phyloP scores from a whole-genome alignment of 2,113 vertebrate genomes.

The Miniopterus natalensis region DNA sequence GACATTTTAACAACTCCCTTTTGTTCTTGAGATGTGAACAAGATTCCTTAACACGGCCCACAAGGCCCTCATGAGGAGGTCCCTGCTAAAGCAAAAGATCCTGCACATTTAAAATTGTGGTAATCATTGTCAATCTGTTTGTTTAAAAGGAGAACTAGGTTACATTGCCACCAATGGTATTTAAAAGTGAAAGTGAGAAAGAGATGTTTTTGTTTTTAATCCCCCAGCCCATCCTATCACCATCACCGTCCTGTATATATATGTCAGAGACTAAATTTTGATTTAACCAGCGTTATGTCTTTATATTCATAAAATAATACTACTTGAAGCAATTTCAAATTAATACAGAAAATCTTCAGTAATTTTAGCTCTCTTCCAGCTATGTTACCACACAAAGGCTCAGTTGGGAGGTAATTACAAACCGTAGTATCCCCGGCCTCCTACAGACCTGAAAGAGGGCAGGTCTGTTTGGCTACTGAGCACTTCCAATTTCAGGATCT shows the following conservation, averaged over 20 bases:
- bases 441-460: constrained; percentile 43
- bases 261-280: constrained; percentile 52
- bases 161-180: not conserved
- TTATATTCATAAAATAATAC: constrained; percentile 75
- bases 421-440: constrained; percentile 33
- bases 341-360: constrained; percentile 61
- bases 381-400: constrained; percentile 66
- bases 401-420: constrained; percentile 78
- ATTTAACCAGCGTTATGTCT: constrained; percentile 65
- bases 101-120: not conserved
- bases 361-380: constrained; percentile 53
- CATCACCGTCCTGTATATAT: not conserved
- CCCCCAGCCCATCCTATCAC: not conserved
- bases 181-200: constrained; percentile 29
- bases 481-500: constrained; percentile 64
- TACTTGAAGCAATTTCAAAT: constrained; percentile 72
- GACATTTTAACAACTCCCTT: not conserved
- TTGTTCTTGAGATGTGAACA: not conserved
- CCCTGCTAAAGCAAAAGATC: not conserved
- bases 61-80: not conserved
- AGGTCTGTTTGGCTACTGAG: not conserved
- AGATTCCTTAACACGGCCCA: not conserved
- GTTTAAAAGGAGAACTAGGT: not conserved
- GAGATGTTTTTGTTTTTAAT: not conserved
- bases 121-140: not conserved